A percentile compares a stretch with the other conserved stretches of the same genome.
Evolutionary conservation across 2,888 invertebrate species (phyloP).

Genomic region (Leucania comma): DNA sequence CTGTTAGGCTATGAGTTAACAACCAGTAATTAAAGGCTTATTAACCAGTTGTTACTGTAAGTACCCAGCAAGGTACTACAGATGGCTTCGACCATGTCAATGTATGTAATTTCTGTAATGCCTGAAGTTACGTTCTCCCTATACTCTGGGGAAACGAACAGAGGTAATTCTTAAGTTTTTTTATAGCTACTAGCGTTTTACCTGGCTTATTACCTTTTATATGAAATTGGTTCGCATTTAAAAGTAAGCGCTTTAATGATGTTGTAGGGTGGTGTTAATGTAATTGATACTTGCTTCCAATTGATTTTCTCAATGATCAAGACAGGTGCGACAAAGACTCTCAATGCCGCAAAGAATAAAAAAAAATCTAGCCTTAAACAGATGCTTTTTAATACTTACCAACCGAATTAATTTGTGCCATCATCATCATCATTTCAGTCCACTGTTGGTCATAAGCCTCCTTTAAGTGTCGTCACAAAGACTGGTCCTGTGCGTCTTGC

Average conservation of each 20-base stretch:
- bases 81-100: constrained; percentile 31
- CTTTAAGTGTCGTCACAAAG: too few relatives aligned
- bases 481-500: too few relatives aligned
- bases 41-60: constrained; percentile 32
- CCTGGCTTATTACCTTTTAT: constrained; percentile 33
- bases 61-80: constrained; percentile 11
- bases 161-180: constrained; percentile 10
- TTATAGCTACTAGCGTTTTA: constrained; percentile 45
- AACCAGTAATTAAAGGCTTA: constrained; percentile 18
- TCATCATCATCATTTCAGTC: too few relatives aligned
- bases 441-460: too few relatives aligned
- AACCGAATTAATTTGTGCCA: too few relatives aligned
- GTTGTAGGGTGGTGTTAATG: constrained; percentile 1
- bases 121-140: constrained; percentile 25
- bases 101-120: constrained; percentile 39
- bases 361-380: too few relatives aligned
- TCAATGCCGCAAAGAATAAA: neutral
- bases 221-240: constrained; percentile 8
- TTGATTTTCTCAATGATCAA: neutral
- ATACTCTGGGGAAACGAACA: neutral
- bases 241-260: constrained; percentile 4
- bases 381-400: too few relatives aligned
- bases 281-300: constrained; percentile 18
- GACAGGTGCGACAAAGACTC: neutral
- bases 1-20: constrained; percentile 32